Percentiles rank a stretch among this genome's conserved stretches.
phyloP scores from a whole-genome alignment of 2,888 invertebrate species.

The Caenorhabditis becei region DNA sequence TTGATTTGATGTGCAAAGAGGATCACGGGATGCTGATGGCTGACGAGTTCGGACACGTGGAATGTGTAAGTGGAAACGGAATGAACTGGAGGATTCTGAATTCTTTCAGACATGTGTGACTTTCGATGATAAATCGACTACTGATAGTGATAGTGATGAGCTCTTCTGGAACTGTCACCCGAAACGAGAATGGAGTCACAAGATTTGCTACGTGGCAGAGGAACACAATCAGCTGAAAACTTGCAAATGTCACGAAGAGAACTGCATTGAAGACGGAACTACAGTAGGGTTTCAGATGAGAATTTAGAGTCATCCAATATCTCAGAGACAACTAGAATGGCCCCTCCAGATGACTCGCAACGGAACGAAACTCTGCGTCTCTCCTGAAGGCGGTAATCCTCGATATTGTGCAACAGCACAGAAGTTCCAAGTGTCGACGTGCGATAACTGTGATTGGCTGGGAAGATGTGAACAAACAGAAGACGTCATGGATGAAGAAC shows the following conservation, averaged over 20 bases:
- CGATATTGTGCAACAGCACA: slow-evolving; percentile 24
- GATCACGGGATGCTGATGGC: slow-evolving; percentile 46
- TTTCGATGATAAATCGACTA: slow-evolving; percentile 32
- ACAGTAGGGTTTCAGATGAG: slow-evolving; percentile 20
- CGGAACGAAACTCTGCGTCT: slow-evolving; percentile 33
- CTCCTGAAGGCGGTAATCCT: slow-evolving; percentile 24
- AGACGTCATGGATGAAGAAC: slow-evolving; percentile 18
- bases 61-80: slow-evolving; percentile 57
- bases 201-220: slow-evolving; percentile 40
- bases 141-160: slow-evolving; percentile 26
- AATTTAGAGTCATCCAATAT: too few species aligned
- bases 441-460: slow-evolving; percentile 53
- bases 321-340: slow-evolving; percentile 52
- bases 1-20: slow-evolving; percentile 49
- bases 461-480: slow-evolving; percentile 42
- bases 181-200: slow-evolving; percentile 45
- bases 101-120: slow-evolving; percentile 65
- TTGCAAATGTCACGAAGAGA: slow-evolving; percentile 53
- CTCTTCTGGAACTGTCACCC: slow-evolving; percentile 67
- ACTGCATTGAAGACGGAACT: slow-evolving; percentile 42
- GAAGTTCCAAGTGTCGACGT: slow-evolving; percentile 26
- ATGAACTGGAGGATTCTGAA: too few species aligned
- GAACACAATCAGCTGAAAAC: slow-evolving; percentile 39
- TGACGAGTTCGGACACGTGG: slow-evolving; percentile 27
- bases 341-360: slow-evolving; percentile 34